Conservation (phyloP, 1,140 invertebrate genomes). For the Himalopsyche phryganea region DNA sequence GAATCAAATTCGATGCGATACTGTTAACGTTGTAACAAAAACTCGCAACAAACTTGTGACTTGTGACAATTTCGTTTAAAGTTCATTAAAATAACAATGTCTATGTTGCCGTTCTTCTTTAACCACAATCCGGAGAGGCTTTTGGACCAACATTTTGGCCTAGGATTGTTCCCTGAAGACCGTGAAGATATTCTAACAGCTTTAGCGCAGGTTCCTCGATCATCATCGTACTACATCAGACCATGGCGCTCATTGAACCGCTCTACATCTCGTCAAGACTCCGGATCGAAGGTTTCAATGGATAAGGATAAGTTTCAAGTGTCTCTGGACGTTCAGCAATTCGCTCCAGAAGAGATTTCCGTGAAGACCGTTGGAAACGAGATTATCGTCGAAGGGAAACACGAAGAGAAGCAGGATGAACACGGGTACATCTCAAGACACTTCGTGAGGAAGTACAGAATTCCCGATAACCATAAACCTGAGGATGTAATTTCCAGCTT, state of each 20-base stretch:
- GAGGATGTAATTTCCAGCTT: conserved; percentile 63
- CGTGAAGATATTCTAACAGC: neutral
- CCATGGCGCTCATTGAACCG: conserved; percentile 20
- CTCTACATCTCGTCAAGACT: conserved; percentile 21
- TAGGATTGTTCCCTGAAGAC: neutral
- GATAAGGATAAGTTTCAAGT: conserved; percentile 65
- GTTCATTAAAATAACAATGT: too few species aligned
- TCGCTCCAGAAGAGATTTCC: conserved; percentile 76
- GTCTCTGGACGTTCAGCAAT: conserved; percentile 80
- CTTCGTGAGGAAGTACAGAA: conserved; percentile 65
- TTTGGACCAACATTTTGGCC: conserved; percentile 4
- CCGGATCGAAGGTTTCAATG: conserved; percentile 43
- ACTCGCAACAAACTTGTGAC: too few species aligned
- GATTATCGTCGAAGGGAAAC: conserved; percentile 68
- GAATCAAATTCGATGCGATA: too few species aligned
- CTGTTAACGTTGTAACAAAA: too few species aligned
- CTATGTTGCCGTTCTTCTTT: neutral
- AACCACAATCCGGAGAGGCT: neutral
- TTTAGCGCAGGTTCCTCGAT: too few species aligned
- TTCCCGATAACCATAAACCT: conserved; percentile 65
- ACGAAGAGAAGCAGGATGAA: conserved; percentile 71
- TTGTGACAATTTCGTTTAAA: too few species aligned
- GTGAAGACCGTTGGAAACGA: conserved; percentile 75
- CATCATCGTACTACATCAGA: neutral
- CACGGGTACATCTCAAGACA: conserved; percentile 71